Evolutionary conservation across 2,113 vertebrate genomes (phyloP), one percentile per base, ranked within the genome.

Genomic region (Vanacampus margaritifer): DNA sequence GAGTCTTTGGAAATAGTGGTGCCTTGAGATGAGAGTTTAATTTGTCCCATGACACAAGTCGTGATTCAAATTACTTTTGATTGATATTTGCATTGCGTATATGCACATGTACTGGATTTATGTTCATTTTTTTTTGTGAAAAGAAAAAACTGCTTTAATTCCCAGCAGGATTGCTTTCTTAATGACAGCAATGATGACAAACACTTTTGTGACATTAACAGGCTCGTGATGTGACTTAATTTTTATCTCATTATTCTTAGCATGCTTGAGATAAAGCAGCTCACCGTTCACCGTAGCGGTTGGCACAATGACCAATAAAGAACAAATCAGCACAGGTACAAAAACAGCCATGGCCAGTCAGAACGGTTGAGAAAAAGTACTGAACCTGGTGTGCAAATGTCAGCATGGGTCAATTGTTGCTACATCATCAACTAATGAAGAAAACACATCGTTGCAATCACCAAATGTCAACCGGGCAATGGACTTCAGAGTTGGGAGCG

Each of bases 361-460:
- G 57, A 57, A 57, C 0, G 24, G 51, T 58, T 0, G 62, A 36
- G 36, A 50, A 28, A 48, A 63, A 64, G 58, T 79, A 9, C 8
- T 57, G 26, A 32, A 84, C 84, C 85, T 85, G 84, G 59, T 74
- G 66, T 69, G 75, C 77, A 79, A 84, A 84, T 81, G 84, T 82
- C 80, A 83, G 72, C 28, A 3, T 28, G 75, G 85, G 81, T 82
- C 82, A 84, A 81, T 69, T 87, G 76, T 54, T 13, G 59, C 66
- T 24, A 72, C 65, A 80, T 84, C 79, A 86, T 78, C 75, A 41
- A 72, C 54, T 16, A 10, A 71, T 83, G 79, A 86, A 82, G 81
- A 84, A 83, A 86, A 82, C 75, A 81, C 80, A 75, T 79, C 66
- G 84, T 82, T 84, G 79, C 85, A 78, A 81, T 84, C 84, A 66